Base-by-base conservation (phyloP, 2,113 vertebrate genomes). In the Petroica traversi region DNA sequence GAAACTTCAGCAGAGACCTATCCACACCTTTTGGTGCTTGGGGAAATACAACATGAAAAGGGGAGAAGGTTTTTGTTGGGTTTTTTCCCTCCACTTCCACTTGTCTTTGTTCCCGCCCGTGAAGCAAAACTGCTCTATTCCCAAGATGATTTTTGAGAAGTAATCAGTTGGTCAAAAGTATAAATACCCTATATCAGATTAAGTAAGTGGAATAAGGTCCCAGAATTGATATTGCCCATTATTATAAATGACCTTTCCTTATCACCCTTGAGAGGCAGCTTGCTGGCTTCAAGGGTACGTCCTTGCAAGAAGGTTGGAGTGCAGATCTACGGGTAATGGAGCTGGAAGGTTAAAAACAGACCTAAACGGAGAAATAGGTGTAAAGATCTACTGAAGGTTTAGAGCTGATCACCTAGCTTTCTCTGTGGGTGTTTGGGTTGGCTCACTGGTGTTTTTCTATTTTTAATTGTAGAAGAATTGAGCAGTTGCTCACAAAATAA, bases 21-120 rank as follows among this genome's bases (percentile, higher is more conserved):
- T 73, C 81, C 90, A 83, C 88, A 94, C 92, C 90, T 90, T 94
- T 93, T 59, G 79, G 88, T 74, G 82, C 75, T 59, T 77, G 40
- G 83, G 63, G 51, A 94, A 93, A 92, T 80, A n/a, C 0, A 77
- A 85, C 71, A 66, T 38, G 49, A 85, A 90, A 92, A 83, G 34
- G 38, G 66, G 58, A 45, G 73, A 89, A 62, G 49, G 38, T 4
- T 34, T 92, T 85, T 67, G 12, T 66, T 67, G 54, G 6, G 2
- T 29, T 85, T 61, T 85, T 29, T 8, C 2, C 3, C 24, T 71
- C 9, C 8, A 2, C 18, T 90, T 85, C 17, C 57, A 23, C 17
- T 16, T 46, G n/a, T 38, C 49, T 91, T 76, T 95, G 55, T 85
- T 92, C 74, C 72, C 80, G 46, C 55, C 77, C 0, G 0, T 61